Percentiles rank a stretch among this genome's conserved stretches.
These are phyloP conservation scores for Amphiura filiformis DNA, from an alignment of 35 echinoderm and acorn worm species.

Conservation along the genomic window DNA sequence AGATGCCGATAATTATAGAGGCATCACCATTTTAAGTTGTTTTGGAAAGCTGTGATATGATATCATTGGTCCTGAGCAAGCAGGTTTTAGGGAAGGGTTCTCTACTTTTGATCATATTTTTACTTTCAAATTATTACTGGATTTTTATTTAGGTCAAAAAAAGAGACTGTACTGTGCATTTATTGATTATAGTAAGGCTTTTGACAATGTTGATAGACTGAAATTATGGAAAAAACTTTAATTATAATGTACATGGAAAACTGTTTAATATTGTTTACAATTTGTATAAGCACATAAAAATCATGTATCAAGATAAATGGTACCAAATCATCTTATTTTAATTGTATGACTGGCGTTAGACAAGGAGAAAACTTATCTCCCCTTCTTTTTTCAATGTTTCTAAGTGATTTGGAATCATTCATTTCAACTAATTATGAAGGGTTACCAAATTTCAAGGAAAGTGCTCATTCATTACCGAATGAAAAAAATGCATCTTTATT, in stretches of 20 bases:
- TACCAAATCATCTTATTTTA: constrained; percentile 36
- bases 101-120: constrained; percentile 54
- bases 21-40: too few species aligned
- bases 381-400: constrained; percentile 37
- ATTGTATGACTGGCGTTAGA: constrained; percentile 63
- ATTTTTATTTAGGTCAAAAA: constrained; percentile 37
- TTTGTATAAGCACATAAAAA: constrained; percentile 49
- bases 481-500: constrained; percentile 40
- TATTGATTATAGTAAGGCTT: constrained; percentile 67
- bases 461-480: background rate
- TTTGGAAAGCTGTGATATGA: too few species aligned
- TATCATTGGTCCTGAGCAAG: constrained; percentile 8
- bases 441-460: constrained; percentile 5
- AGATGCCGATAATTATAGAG: too few species aligned
- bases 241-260: constrained; percentile 54
- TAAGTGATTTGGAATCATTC: constrained; percentile 60
- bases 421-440: constrained; percentile 38
- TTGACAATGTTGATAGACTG: constrained; percentile 53
- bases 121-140: constrained; percentile 33
- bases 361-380: constrained; percentile 63
- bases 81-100: constrained; percentile 45
- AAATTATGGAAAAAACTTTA: constrained; percentile 50
- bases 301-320: constrained; percentile 47
- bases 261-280: constrained; percentile 55
- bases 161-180: constrained; percentile 60